Conservation (phyloP, 1,140 invertebrate genomes). For the Euura lappo region DNA sequence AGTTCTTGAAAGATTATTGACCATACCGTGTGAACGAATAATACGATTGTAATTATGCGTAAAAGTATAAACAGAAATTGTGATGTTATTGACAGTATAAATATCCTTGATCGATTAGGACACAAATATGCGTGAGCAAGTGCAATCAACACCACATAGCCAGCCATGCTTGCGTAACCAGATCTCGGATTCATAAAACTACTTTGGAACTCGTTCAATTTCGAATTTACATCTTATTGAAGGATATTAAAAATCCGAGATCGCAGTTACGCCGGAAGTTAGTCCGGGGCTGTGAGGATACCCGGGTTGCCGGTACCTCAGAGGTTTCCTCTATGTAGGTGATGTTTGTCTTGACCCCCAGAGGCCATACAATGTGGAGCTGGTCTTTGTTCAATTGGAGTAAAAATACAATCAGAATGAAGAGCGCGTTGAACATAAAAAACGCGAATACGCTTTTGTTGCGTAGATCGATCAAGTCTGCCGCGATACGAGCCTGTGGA, state of each 20-base stretch:
- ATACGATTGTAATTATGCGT: not conserved
- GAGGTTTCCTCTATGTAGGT: constrained; percentile 89
- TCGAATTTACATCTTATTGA: no score
- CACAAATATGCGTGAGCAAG: constrained; percentile 2
- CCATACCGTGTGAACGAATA: not conserved
- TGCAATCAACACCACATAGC: constrained; percentile 16
- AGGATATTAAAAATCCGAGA: constrained; percentile 12
- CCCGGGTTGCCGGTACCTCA: constrained; percentile 68
- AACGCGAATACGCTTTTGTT: constrained; percentile 98
- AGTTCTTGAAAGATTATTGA: not conserved
- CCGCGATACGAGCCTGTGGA: constrained; percentile 82
- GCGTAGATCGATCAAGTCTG: constrained; percentile 88
- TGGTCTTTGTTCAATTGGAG: constrained; percentile 98
- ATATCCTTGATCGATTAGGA: no score
- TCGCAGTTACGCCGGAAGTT: constrained; percentile 17
- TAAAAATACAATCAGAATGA: constrained; percentile 97
- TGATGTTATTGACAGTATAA: constrained; percentile 15
- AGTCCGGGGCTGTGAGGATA: constrained; percentile 15
- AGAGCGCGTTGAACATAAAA: constrained; percentile 99
- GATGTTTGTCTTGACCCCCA: constrained; percentile 93
- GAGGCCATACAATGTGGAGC: constrained; percentile 92
- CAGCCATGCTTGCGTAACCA: constrained; percentile 12
- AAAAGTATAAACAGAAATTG: constrained; percentile 9
- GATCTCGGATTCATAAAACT: not conserved
- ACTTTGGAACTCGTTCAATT: no score